These are phyloP conservation scores for Halichoeres trimaculatus DNA, from an alignment of 2,113 vertebrate genomes.

Conservation along the genomic window DNA sequence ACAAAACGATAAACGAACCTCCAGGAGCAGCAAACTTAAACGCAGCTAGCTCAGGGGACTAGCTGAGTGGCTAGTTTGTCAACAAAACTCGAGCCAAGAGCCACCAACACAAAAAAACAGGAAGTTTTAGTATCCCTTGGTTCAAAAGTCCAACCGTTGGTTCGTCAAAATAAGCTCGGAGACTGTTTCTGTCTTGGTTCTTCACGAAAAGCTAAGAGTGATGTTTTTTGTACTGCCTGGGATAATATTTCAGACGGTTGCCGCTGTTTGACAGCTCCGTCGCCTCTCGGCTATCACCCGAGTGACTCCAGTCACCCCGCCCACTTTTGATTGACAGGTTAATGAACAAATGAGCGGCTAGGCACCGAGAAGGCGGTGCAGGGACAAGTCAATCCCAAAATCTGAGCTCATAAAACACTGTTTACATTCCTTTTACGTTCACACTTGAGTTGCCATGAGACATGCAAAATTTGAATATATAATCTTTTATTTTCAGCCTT, in stretches of 20 bases:
- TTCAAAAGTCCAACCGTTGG: conserved; percentile 1
- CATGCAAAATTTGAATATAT: no score
- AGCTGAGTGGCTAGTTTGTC: conserved; percentile 62
- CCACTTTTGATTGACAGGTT: conserved; percentile 51
- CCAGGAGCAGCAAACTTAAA: not conserved
- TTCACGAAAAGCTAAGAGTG: conserved; percentile 15
- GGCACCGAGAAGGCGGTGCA: not conserved
- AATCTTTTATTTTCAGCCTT: no score
- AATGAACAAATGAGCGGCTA: conserved; percentile 35
- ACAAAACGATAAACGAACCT: not conserved
- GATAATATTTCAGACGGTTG: conserved; percentile 57
- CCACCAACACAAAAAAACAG: conserved; percentile 43
- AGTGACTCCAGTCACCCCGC: conserved; percentile 43
- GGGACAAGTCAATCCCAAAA: no score
- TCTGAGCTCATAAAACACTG: no score
- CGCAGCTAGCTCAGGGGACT: conserved; percentile 32
- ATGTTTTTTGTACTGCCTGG: conserved; percentile 19
- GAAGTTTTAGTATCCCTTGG: conserved; percentile 32
- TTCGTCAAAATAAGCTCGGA: not conserved
- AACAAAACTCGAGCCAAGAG: conserved; percentile 67
- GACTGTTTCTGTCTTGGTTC: not conserved
- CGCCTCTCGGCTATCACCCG: conserved; percentile 22
- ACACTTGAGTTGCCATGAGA: no score
- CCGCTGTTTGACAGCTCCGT: conserved; percentile 77
- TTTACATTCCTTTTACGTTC: no score